Evolutionary conservation across 1,140 invertebrate genomes (phyloP).

Genomic region (Stegodyphus dumicola): DNA sequence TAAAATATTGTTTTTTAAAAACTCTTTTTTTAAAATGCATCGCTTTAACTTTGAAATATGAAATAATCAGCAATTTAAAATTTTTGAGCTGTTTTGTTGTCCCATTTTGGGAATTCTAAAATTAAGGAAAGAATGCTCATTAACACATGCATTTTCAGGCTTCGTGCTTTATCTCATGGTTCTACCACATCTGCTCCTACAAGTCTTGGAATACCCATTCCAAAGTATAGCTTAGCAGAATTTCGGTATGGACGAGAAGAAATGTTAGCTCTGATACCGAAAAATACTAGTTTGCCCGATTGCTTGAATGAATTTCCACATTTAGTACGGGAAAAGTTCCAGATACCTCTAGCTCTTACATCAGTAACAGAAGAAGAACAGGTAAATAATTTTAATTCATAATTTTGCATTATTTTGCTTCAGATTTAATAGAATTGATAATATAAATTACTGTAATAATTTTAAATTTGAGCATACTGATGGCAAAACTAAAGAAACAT

Average conservation of each 20-base stretch:
- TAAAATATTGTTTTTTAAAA: too few species aligned
- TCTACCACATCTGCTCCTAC: constrained; percentile 70
- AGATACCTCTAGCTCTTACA: constrained; percentile 80
- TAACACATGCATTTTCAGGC: constrained; percentile 63
- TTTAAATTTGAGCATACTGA: too few species aligned
- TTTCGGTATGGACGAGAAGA: constrained; percentile 87
- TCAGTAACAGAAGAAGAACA: constrained; percentile 85
- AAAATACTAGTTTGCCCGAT: constrained; percentile 76
- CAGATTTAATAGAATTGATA: too few species aligned
- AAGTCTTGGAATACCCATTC: constrained; percentile 66
- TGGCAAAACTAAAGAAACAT: too few species aligned
- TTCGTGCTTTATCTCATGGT: constrained; percentile 71
- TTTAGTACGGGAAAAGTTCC: constrained; percentile 80
- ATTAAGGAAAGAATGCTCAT: too few species aligned
- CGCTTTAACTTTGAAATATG: too few species aligned
- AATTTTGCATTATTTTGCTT: too few species aligned
- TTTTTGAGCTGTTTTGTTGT: too few species aligned
- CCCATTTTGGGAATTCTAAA: too few species aligned
- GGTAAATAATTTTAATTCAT: constrained; percentile 67
- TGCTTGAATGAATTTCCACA: constrained; percentile 75
- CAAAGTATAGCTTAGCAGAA: constrained; percentile 76
- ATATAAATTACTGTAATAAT: too few species aligned
- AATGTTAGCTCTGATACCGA: constrained; percentile 85
- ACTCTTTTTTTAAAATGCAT: too few species aligned
- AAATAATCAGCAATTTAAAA: too few species aligned